Evolutionary conservation across 2,888 invertebrate genomes (phyloP).

Genomic region (Acanthacorydalis orientalis): DNA sequence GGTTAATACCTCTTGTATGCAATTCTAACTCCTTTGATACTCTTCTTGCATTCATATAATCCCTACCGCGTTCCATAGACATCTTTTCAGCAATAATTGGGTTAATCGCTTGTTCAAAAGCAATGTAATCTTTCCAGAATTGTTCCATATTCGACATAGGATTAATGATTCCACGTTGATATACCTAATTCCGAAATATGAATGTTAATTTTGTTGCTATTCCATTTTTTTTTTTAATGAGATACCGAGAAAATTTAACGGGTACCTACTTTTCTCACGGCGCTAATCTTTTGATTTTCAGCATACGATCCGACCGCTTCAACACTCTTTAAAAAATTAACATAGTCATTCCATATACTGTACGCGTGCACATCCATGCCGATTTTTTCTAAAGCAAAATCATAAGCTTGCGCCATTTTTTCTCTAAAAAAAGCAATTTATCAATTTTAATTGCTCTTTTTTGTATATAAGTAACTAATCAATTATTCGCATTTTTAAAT

Average conservation of each 20-base stretch:
- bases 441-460: neutral
- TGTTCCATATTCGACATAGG: constrained; percentile 96
- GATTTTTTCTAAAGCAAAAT: constrained; percentile 97
- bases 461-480: constrained; percentile 4
- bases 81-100: constrained; percentile 88
- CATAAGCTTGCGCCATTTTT: constrained; percentile 98
- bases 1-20: constrained; percentile 84
- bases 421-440: constrained; percentile 45
- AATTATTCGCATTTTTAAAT: neutral
- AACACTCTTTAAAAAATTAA: constrained; percentile 86
- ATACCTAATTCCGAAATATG: constrained; percentile 39
- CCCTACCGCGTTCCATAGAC: constrained; percentile 89
- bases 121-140: constrained; percentile 94
- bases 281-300: constrained; percentile 98
- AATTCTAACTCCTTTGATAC: constrained; percentile 94
- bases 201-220: neutral
- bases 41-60: constrained; percentile 93
- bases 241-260: neutral
- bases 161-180: constrained; percentile 88
- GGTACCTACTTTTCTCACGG: constrained; percentile 74
- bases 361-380: constrained; percentile 97
- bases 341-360: constrained; percentile 96
- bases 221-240: neutral
- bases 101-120: constrained; percentile 73
- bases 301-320: constrained; percentile 98